phyloP scores from a whole-genome alignment of 2,113 vertebrate species.

The Hepsetus odoe region DNA sequence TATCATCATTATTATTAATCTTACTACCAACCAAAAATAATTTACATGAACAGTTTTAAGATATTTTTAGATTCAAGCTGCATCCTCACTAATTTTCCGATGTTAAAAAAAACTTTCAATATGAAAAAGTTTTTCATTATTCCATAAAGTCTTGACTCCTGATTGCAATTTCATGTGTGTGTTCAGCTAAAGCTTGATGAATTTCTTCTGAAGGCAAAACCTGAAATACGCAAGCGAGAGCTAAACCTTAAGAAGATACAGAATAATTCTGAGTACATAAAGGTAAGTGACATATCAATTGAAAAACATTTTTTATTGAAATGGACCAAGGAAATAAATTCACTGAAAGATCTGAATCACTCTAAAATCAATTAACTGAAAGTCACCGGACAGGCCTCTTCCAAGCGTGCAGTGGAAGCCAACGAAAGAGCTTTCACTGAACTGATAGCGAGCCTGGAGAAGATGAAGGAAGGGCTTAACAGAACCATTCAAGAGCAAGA shows the following conservation, averaged over 20 bases:
- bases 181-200: background rate
- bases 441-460: constrained; percentile 8
- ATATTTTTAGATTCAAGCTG: no score
- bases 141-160: background rate
- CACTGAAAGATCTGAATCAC: no score
- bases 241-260: background rate
- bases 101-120: no score
- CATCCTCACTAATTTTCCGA: no score
- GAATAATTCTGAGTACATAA: background rate
- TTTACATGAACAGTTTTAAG: no score
- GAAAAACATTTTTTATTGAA: background rate
- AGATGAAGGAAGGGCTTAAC: background rate
- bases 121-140: no score
- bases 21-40: no score
- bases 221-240: background rate
- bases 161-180: background rate
- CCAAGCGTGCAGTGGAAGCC: background rate
- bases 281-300: background rate
- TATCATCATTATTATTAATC: no score
- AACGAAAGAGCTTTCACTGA: constrained; percentile 12
- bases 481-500: constrained; percentile 1
- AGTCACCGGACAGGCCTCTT: background rate
- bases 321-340: background rate
- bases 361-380: background rate
- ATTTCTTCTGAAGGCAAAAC: background rate